Conservation (phyloP, 2,113 vertebrate species). For the Mionectes macconnelli region DNA sequence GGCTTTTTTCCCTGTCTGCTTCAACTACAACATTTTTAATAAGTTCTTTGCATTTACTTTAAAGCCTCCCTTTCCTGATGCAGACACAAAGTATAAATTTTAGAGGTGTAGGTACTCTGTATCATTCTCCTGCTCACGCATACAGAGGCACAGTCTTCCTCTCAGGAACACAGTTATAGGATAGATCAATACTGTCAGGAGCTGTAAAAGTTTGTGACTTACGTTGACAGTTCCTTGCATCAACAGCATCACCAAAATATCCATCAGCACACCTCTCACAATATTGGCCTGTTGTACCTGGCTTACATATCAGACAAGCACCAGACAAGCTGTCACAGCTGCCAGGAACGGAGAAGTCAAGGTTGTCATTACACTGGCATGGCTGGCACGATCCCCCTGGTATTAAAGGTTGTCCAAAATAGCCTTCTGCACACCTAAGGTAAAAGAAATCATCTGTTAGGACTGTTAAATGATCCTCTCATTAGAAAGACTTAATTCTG, state of each 20-base stretch:
- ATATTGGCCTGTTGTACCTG: constrained; percentile 82
- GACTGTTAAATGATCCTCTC: not conserved
- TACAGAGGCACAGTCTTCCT: constrained; percentile 6
- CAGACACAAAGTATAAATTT: not conserved
- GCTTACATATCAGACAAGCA: constrained; percentile 89
- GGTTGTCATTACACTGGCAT: constrained; percentile 90
- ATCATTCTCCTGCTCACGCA: not conserved
- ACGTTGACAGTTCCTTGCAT: constrained; percentile 89
- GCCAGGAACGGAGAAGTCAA: constrained; percentile 85
- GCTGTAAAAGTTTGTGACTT: constrained; percentile 77
- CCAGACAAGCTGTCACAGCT: constrained; percentile 94
- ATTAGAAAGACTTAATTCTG: constrained; percentile 14
- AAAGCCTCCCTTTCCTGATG: not conserved
- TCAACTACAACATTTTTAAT: not conserved
- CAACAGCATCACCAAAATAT: constrained; percentile 90
- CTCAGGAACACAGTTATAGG: constrained; percentile 37
- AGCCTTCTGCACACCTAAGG: constrained; percentile 90
- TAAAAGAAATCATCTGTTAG: constrained; percentile 50
- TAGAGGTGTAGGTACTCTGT: not conserved
- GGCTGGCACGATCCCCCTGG: constrained; percentile 88
- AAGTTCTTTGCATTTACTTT: not conserved
- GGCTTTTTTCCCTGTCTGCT: not conserved
- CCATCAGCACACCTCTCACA: constrained; percentile 89
- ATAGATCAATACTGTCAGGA: constrained; percentile 71
- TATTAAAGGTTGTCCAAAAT: constrained; percentile 84